A percentile compares a stretch with the other conserved stretches of the same genome.
These are phyloP conservation scores for Eristalis pertinax DNA, from an alignment of 2,888 invertebrate species.

Conservation along the genomic window DNA sequence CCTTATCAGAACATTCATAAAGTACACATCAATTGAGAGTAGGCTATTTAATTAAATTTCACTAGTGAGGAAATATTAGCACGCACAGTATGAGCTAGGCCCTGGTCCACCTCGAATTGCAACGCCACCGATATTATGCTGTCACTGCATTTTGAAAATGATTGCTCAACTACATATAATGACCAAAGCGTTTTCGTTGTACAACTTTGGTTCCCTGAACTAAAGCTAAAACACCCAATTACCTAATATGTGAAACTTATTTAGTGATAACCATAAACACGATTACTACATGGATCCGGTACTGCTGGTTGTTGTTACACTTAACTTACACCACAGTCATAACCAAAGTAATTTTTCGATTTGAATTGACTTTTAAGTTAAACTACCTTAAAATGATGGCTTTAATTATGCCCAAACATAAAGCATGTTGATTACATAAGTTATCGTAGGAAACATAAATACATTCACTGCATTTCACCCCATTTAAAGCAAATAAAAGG, in stretches of 20 bases:
- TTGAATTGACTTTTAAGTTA: neutral
- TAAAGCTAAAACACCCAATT: neutral
- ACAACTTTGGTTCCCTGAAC: neutral
- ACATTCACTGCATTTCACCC: slow-evolving; percentile 37
- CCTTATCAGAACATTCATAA: too few relatives aligned
- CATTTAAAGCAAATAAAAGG: slow-evolving; percentile 56
- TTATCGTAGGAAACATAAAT: slow-evolving; percentile 9
- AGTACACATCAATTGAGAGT: too few relatives aligned
- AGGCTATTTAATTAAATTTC: too few relatives aligned
- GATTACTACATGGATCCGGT: neutral
- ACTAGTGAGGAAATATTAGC: too few relatives aligned
- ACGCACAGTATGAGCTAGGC: too few relatives aligned
- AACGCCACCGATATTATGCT: too few relatives aligned
- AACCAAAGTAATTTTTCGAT: neutral
- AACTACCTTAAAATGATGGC: slow-evolving; percentile 27
- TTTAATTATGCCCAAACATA: slow-evolving; percentile 39
- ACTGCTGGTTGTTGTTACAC: neutral
- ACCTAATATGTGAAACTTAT: neutral
- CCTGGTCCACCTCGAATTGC: too few relatives aligned
- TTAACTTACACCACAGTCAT: neutral
- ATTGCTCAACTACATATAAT: too few relatives aligned
- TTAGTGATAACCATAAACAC: neutral
- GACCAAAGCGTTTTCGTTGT: neutral
- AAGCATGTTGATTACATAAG: slow-evolving; percentile 6
- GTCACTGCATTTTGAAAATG: too few relatives aligned